These are phyloP conservation scores for Hassar affinis DNA, from an alignment of 2,113 vertebrate genomes.

Conservation along the genomic window DNA sequence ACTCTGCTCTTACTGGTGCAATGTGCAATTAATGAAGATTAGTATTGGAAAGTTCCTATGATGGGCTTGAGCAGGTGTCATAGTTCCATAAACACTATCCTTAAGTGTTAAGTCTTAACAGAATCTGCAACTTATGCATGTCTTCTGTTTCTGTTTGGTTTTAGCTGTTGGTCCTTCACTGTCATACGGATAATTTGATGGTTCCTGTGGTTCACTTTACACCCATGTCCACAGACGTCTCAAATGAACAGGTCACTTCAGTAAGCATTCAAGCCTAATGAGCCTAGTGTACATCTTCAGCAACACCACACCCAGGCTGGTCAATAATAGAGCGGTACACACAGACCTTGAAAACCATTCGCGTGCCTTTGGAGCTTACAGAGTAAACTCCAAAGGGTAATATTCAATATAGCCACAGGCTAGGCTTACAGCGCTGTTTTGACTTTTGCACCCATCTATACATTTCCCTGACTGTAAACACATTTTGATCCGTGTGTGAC, in stretches of 20 bases:
- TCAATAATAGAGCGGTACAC: conserved; percentile 42
- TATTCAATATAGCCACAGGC: conserved; percentile 30
- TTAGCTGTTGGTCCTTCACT: too few relatives aligned
- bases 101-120: background rate
- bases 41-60: background rate
- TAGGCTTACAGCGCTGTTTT: conserved; percentile 18
- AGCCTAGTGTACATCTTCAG: conserved; percentile 37
- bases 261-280: conserved; percentile 42
- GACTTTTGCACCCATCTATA: conserved; percentile 8
- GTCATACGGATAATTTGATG: too few relatives aligned
- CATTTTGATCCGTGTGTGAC: conserved; percentile 6
- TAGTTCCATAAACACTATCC: background rate
- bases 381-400: conserved; percentile 13
- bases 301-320: conserved; percentile 35
- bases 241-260: conserved; percentile 42
- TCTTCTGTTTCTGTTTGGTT: background rate
- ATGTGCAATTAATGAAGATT: too few relatives aligned
- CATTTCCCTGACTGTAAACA: conserved; percentile 16
- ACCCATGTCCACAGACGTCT: conserved; percentile 23
- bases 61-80: background rate
- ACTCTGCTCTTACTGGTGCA: too few relatives aligned
- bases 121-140: background rate
- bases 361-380: conserved; percentile 40
- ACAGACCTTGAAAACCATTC: conserved; percentile 51
- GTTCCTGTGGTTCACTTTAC: background rate